Conservation (phyloP, 2,797 vertebrate species). For the Enoplosus armatus region DNA sequence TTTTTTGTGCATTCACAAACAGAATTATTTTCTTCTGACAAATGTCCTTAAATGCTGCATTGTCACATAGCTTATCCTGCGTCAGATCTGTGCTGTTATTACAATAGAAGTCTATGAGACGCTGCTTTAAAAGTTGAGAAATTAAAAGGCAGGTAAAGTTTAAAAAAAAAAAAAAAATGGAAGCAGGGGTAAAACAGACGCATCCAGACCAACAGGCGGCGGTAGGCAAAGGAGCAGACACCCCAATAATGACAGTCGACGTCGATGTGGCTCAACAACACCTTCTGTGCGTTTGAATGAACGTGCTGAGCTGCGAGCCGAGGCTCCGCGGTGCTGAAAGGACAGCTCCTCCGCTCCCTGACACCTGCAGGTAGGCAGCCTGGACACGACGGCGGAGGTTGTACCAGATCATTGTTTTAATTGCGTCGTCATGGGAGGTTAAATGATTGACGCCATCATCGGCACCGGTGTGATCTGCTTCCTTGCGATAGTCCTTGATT, state of each 20-base stretch:
- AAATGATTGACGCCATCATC: constrained; percentile 29
- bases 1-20: no score
- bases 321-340: constrained; percentile 76
- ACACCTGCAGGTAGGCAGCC: constrained; percentile 74
- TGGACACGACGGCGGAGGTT: neutral
- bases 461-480: neutral
- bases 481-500: neutral
- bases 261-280: constrained; percentile 41
- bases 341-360: constrained; percentile 70
- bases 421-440: constrained; percentile 36
- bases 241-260: constrained; percentile 36
- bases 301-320: constrained; percentile 40
- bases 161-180: no score
- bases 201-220: constrained; percentile 84
- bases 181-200: neutral
- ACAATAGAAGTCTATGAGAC: neutral
- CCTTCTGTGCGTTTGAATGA: constrained; percentile 46
- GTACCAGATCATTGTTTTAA: neutral
- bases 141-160: neutral
- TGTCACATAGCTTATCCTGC: neutral
- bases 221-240: constrained; percentile 61
- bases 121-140: neutral
- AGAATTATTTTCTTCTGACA: neutral
- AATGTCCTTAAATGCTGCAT: neutral
- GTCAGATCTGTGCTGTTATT: neutral